phyloP scores from a whole-genome alignment of 1,140 invertebrate species.

The Neodiprion virginianus region DNA sequence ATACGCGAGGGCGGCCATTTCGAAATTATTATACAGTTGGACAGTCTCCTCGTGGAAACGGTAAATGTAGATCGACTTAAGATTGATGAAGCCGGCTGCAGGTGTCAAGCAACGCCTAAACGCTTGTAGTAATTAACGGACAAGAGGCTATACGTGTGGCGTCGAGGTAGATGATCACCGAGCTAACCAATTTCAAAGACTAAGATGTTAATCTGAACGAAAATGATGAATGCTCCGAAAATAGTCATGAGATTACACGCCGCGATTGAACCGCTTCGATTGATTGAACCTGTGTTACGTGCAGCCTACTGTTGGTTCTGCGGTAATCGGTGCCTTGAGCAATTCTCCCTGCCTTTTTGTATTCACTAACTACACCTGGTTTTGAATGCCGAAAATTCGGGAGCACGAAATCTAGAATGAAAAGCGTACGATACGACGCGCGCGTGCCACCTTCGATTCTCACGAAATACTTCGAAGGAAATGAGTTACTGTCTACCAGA shows the following conservation, averaged over 20 bases:
- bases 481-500: too few relatives aligned
- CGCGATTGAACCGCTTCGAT: not conserved
- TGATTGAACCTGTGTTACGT: not conserved
- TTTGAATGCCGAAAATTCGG: not conserved
- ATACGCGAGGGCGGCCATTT: not conserved
- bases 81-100: conserved; percentile 10
- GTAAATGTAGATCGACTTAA: conserved; percentile 2
- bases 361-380: not conserved
- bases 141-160: not conserved
- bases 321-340: not conserved
- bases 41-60: not conserved
- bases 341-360: not conserved
- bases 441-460: too few relatives aligned
- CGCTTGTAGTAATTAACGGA: conserved; percentile 13
- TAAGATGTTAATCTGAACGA: conserved; percentile 7
- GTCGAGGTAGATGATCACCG: not conserved
- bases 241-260: not conserved
- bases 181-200: not conserved
- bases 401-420: too few relatives aligned
- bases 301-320: not conserved
- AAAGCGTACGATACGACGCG: too few relatives aligned
- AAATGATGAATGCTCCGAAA: conserved; percentile 9
- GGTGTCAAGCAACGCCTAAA: conserved; percentile 17
- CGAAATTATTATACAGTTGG: not conserved
- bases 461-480: too few relatives aligned